phyloP scores from a whole-genome alignment of 2,888 invertebrate genomes.

The Tanaodytes sp. region DNA sequence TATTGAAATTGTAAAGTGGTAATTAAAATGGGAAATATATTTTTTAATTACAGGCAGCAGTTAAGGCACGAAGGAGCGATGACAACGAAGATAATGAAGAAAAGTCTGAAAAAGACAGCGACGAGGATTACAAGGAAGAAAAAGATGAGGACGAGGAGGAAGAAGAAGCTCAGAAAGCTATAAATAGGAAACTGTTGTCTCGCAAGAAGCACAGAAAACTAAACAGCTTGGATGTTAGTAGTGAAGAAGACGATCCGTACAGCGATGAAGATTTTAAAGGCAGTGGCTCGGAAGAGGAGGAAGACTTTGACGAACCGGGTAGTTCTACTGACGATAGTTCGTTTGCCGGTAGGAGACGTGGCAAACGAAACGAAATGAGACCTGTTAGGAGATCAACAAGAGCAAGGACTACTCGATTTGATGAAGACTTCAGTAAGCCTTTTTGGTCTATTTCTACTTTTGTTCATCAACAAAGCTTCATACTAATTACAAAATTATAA shows the following conservation, averaged over 20 bases:
- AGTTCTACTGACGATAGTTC: slow-evolving; percentile 77
- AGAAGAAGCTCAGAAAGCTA: slow-evolving; percentile 64
- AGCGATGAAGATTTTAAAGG: slow-evolving; percentile 95
- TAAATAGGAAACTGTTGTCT: slow-evolving; percentile 65
- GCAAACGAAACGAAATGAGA: slow-evolving; percentile 72
- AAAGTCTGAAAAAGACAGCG: slow-evolving; percentile 66
- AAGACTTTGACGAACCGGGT: slow-evolving; percentile 75
- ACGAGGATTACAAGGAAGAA: slow-evolving; percentile 70
- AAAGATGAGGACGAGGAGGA: slow-evolving; percentile 63
- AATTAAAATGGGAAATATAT: too few relatives aligned
- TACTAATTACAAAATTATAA: too few relatives aligned
- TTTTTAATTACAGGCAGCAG: slow-evolving; percentile 55
- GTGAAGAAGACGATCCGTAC: slow-evolving; percentile 86
- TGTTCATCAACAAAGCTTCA: too few relatives aligned
- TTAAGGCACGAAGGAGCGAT: slow-evolving; percentile 72
- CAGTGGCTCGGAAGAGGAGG: slow-evolving; percentile 79
- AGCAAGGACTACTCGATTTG: slow-evolving; percentile 74
- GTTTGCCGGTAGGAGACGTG: slow-evolving; percentile 73
- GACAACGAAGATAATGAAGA: slow-evolving; percentile 68
- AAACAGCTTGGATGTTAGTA: slow-evolving; percentile 85
- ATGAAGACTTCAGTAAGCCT: slow-evolving; percentile 76
- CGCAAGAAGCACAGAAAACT: slow-evolving; percentile 82
- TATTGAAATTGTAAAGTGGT: too few relatives aligned
- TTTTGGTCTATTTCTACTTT: too few relatives aligned
- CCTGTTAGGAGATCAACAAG: slow-evolving; percentile 76